A percentile compares a stretch with the other conserved stretches of the same genome.
phyloP scores from a whole-genome alignment of 2,797 vertebrate species.

The Alauda arvensis region DNA sequence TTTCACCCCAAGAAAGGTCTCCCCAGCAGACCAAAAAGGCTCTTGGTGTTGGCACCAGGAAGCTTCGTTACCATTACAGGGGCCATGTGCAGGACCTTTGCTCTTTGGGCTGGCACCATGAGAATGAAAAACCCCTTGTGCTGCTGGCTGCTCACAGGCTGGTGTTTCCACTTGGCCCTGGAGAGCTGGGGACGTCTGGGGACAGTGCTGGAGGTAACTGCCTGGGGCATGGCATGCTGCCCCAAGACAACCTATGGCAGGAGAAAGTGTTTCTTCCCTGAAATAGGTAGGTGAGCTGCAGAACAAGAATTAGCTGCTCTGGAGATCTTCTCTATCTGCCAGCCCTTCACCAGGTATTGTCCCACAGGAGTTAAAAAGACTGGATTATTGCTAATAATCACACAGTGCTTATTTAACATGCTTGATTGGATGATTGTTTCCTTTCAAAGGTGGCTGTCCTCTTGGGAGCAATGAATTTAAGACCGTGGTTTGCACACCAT shows the following conservation, averaged over 20 bases:
- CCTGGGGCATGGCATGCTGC: neutral
- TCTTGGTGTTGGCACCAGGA: neutral
- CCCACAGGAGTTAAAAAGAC: neutral
- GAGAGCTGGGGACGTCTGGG: neutral
- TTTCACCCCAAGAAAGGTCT: constrained; percentile 28
- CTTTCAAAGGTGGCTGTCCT: neutral
- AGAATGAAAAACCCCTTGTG: neutral
- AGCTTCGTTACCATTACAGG: neutral
- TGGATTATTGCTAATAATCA: neutral
- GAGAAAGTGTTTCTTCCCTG: neutral
- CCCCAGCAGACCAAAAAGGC: neutral
- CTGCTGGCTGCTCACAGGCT: neutral
- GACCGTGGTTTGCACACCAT: neutral
- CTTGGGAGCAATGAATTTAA: neutral
- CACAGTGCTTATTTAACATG: neutral
- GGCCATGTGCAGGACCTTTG: neutral
- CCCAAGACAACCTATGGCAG: neutral
- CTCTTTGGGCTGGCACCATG: neutral
- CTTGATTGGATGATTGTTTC: neutral
- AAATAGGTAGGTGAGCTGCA: neutral
- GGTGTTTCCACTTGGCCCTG: neutral
- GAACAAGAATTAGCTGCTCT: neutral
- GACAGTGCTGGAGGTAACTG: neutral
- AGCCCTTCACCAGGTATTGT: neutral
- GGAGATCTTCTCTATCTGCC: neutral